A percentile compares a stretch with the other conserved stretches of the same genome.
These are phyloP conservation scores for Cyprinodon diabolis DNA, from an alignment of 2,797 vertebrate species.

Conservation along the genomic window DNA sequence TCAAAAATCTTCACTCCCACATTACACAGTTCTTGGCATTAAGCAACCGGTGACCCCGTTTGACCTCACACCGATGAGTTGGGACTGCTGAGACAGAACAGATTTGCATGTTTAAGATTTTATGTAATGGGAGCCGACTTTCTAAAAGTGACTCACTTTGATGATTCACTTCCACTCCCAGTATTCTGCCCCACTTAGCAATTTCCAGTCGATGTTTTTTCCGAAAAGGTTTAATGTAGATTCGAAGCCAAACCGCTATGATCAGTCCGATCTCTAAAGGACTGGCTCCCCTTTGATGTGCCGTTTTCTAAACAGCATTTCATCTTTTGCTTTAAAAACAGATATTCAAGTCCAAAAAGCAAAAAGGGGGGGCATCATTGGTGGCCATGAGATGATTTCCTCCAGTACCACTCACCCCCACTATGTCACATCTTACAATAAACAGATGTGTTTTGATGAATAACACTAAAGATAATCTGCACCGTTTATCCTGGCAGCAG, in stretches of 20 bases:
- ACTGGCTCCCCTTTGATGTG: conserved; percentile 32
- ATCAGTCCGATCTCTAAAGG: conserved; percentile 20
- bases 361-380: conserved; percentile 12
- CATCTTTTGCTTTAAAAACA: conserved; percentile 24
- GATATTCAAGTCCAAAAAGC: conserved; percentile 40
- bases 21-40: background rate
- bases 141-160: conserved; percentile 17
- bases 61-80: conserved; percentile 16
- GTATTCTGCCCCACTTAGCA: conserved; percentile 6
- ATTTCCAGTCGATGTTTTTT: conserved; percentile 3
- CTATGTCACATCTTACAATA: conserved; percentile 16
- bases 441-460: conserved; percentile 18
- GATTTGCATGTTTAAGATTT: conserved; percentile 24
- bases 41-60: background rate
- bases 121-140: conserved; percentile 9
- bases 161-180: conserved; percentile 20
- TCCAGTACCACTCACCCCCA: background rate
- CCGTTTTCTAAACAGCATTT: conserved; percentile 47
- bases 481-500: background rate
- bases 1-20: background rate
- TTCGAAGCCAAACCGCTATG: conserved; percentile 36
- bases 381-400: conserved; percentile 34
- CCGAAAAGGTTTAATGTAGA: conserved; percentile 26
- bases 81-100: conserved; percentile 1
- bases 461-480: conserved; percentile 3